Evolutionary conservation across 37 sponge, comb jelly and placozoan genomes (phyloP).

Genomic region (Ephydatia muelleri): DNA sequence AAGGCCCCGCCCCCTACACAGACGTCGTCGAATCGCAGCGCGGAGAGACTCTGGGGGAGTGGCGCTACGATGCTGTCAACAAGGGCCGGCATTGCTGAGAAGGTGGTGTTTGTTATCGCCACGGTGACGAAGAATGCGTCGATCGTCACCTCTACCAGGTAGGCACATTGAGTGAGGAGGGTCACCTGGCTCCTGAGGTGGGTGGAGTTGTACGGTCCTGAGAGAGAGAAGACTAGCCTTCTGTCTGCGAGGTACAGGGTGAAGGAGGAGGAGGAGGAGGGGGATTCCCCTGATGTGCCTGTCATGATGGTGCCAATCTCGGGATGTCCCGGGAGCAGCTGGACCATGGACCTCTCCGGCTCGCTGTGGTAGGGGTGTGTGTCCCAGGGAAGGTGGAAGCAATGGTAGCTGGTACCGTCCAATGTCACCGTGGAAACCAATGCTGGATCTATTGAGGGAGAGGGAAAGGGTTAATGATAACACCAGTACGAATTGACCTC

Average conservation of each 20-base stretch:
- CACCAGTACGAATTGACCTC: no score
- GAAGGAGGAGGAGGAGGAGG: neutral
- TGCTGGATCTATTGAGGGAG: neutral
- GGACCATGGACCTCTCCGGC: neutral
- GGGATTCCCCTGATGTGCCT: neutral
- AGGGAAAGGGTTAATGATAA: neutral
- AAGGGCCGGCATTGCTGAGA: no score
- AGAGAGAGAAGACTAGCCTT: neutral
- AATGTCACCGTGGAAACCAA: neutral
- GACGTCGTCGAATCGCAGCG: neutral
- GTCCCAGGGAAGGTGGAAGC: constrained; percentile 7
- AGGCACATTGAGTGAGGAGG: no score
- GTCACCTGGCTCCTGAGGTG: no score
- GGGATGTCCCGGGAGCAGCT: constrained; percentile 13
- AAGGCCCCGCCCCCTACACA: constrained; percentile 31
- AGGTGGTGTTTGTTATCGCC: no score
- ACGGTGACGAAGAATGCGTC: no score
- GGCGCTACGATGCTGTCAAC: no score
- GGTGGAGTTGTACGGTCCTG: no score
- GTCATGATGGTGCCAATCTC: constrained; percentile 19
- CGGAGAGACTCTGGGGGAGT: no score
- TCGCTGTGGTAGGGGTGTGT: constrained; percentile 7
- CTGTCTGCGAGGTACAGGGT: constrained; percentile 2
- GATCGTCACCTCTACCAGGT: no score
- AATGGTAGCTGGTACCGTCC: neutral